Base-by-base conservation (phyloP, 2,113 vertebrate species). In the Brevimyrus niger region DNA sequence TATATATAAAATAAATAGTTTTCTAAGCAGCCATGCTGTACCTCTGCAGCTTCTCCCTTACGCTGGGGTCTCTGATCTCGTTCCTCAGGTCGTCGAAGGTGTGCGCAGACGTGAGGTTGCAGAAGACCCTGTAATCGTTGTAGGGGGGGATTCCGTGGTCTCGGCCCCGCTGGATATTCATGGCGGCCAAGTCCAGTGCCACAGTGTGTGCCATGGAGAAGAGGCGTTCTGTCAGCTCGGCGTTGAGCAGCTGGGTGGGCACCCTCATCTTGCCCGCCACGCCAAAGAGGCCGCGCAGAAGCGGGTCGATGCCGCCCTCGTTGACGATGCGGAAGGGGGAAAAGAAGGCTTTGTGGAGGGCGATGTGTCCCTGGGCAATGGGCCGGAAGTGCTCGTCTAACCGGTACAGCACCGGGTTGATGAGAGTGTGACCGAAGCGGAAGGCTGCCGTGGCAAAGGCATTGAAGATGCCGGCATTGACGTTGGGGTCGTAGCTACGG, bases 201-300 rank as follows among this genome's bases (percentile, higher is more conserved):
- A 99, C 98, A 0, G 98, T 94, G 88, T 98, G 98, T 0, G 97
- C 98, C 98, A 99, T 99, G 86, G 98, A 99, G 94, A 99, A 99
- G 17, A 99, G 94, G 89, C 96, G 95, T 94, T 99, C 98, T 0
- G 98, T 99, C 93, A 99, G 96, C 94, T 99, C 98, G 0, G 97
- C 97, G 92, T 99, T 99, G 58, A 99, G 96, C 90, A 98, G 94
- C 94, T 99, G 97, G 0, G 98, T 96, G 21, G 97, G 93, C 21
- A 99, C 94, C 0, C 98, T 96, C 98, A 99, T 99, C 95, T 99
- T 99, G 80, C 98, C 98, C 0, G 98, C 96, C 55, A 97, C 96
- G 2, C 97, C 98, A 89, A 98, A 98, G 87, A 99, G 97, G 61
- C 98, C 98, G 1, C 98, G 96, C 11, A 99, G 96, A 69, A 99